Conservation (phyloP, 2,797 vertebrate genomes). For the Pseudochaenichthys georgianus region DNA sequence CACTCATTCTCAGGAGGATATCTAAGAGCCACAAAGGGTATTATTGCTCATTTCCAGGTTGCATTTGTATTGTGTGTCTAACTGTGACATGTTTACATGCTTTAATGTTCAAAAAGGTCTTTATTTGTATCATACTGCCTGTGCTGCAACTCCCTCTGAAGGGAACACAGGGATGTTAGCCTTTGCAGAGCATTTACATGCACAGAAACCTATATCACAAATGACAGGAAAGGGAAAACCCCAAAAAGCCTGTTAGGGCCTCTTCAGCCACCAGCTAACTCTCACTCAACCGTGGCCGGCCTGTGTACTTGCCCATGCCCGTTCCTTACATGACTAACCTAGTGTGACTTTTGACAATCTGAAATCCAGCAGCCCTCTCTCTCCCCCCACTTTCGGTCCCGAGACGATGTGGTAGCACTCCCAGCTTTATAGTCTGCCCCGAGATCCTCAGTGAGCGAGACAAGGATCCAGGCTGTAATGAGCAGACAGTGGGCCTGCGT, state of each 20-base stretch:
- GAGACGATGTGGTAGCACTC: constrained; percentile 40
- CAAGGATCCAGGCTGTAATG: constrained; percentile 56
- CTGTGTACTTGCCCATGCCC: background rate
- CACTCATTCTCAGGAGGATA: constrained; percentile 5
- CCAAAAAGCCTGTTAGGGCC: too few relatives aligned
- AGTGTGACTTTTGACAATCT: constrained; percentile 48
- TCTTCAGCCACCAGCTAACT: background rate
- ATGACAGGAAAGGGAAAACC: too few relatives aligned
- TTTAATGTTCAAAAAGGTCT: too few relatives aligned
- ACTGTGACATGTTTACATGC: too few relatives aligned
- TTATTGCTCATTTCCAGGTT: too few relatives aligned
- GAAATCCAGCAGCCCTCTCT: constrained; percentile 22
- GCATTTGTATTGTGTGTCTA: too few relatives aligned
- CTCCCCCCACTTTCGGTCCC: background rate
- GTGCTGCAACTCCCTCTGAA: too few relatives aligned
- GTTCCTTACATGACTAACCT: constrained; percentile 16
- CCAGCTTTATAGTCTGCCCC: constrained; percentile 32
- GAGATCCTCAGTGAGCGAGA: constrained; percentile 45
- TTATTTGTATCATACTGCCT: too few relatives aligned
- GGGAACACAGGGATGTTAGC: too few relatives aligned
- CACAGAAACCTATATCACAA: too few relatives aligned
- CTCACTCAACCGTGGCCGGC: constrained; percentile 7
- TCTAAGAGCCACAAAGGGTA: constrained; percentile 31
- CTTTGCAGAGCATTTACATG: too few relatives aligned
- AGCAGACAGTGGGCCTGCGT: constrained; percentile 55